These are phyloP conservation scores for Brachionus rubens DNA, from an alignment of 1,140 invertebrate species.

Conservation along the genomic window DNA sequence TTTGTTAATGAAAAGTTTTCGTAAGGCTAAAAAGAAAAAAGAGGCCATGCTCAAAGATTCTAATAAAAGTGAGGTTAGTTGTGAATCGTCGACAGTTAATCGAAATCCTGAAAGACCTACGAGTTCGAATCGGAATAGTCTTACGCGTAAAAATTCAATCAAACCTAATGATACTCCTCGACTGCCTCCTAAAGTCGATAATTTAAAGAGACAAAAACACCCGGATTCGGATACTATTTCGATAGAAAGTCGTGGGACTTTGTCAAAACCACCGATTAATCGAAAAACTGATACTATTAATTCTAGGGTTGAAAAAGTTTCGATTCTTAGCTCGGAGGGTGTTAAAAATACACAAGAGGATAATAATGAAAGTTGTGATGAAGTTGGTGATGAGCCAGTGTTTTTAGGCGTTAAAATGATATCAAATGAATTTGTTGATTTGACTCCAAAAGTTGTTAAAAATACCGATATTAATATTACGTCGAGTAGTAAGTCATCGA, in stretches of 20 bases:
- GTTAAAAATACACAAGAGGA: slow-evolving; percentile 8
- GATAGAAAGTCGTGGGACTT: background rate
- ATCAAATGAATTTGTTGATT: slow-evolving; percentile 44
- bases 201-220: background rate
- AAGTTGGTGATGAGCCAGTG: background rate
- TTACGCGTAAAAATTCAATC: background rate
- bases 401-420: slow-evolving; percentile 40
- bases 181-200: background rate
- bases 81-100: background rate
- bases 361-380: background rate
- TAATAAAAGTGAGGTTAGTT: background rate
- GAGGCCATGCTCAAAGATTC: slow-evolving; percentile 28
- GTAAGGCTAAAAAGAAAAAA: slow-evolving; percentile 45
- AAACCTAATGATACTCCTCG: background rate
- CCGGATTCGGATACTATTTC: background rate
- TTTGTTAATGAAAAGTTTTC: slow-evolving; percentile 46
- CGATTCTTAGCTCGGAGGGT: too few species aligned
- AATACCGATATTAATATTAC: background rate
- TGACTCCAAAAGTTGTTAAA: background rate
- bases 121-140: too few species aligned
- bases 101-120: background rate
- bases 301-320: too few species aligned
- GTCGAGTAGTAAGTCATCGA: background rate
- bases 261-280: background rate
- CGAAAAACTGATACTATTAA: background rate